Evolutionary conservation across 1,140 invertebrate species (phyloP).

Genomic region (Pseudoatta argentina): DNA sequence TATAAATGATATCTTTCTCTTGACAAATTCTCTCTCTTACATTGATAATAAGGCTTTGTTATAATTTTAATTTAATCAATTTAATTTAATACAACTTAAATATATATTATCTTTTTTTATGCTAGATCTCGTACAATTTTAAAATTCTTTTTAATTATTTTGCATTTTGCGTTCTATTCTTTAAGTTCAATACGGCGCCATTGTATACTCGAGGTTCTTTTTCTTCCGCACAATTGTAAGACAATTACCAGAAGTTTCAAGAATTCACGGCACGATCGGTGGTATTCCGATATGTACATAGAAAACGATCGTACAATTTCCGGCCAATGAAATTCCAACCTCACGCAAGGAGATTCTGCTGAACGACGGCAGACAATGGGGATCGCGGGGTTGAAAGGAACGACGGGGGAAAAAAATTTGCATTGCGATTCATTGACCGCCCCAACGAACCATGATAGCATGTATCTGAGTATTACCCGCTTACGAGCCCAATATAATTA

Average conservation of each 20-base stretch:
- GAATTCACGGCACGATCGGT: constrained; percentile 64
- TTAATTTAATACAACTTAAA: neutral
- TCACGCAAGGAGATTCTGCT: constrained; percentile 1
- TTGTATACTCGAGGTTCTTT: neutral
- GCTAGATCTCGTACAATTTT: neutral
- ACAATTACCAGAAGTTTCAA: constrained; percentile 56
- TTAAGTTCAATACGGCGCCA: neutral
- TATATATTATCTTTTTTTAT: neutral
- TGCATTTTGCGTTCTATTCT: neutral
- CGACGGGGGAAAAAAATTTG: constrained; percentile 50
- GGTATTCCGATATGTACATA: constrained; percentile 68
- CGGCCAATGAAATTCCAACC: constrained; percentile 66
- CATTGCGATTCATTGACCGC: constrained; percentile 57
- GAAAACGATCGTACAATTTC: constrained; percentile 72
- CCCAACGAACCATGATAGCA: constrained; percentile 11
- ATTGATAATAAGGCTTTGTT: neutral
- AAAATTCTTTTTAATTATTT: neutral
- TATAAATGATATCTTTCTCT: neutral
- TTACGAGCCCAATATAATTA: constrained; percentile 68
- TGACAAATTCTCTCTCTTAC: neutral
- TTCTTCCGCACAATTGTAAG: constrained; percentile 10
- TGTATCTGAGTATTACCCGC: constrained; percentile 57
- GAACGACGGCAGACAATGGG: constrained; percentile 14
- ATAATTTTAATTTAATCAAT: neutral
- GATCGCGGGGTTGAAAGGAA: neutral